Evolutionary conservation across 2,888 invertebrate species (phyloP).

Genomic region (Omphaloscelis lunosa): DNA sequence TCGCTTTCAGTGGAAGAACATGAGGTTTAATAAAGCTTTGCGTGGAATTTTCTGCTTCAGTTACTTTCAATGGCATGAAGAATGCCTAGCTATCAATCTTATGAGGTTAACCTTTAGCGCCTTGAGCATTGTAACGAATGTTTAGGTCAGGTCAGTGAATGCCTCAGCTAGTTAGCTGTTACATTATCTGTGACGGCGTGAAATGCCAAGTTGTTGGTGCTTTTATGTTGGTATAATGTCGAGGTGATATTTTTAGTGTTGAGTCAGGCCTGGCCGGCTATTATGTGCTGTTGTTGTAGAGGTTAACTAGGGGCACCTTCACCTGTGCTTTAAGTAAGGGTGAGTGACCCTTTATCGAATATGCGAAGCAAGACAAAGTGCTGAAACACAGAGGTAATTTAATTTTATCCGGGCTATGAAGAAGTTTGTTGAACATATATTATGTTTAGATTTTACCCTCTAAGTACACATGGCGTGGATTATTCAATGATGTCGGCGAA

Average conservation of each 20-base stretch:
- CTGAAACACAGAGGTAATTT: constrained; percentile 23
- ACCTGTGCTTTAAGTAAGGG: constrained; percentile 6
- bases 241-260: constrained; percentile 70
- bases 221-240: constrained; percentile 68
- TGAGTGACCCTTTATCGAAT: constrained; percentile 36
- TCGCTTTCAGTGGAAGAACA: constrained; percentile 42
- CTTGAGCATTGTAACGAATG: constrained; percentile 47
- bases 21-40: constrained; percentile 25
- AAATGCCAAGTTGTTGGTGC: constrained; percentile 72
- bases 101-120: constrained; percentile 49
- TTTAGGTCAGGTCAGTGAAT: constrained; percentile 52
- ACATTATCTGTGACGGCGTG: constrained; percentile 65
- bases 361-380: constrained; percentile 20
- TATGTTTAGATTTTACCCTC: constrained; percentile 45
- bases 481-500: constrained; percentile 47
- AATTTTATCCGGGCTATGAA: constrained; percentile 24
- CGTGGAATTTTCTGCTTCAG: constrained; percentile 45
- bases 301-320: constrained; percentile 47
- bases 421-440: constrained; percentile 42
- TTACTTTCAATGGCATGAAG: constrained; percentile 43
- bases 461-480: constrained; percentile 49
- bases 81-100: constrained; percentile 54
- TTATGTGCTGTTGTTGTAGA: constrained; percentile 39
- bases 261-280: constrained; percentile 41
- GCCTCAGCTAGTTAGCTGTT: constrained; percentile 62